Conservation (phyloP, 1,140 invertebrate species). For the Pseudomyrmex sp. region DNA sequence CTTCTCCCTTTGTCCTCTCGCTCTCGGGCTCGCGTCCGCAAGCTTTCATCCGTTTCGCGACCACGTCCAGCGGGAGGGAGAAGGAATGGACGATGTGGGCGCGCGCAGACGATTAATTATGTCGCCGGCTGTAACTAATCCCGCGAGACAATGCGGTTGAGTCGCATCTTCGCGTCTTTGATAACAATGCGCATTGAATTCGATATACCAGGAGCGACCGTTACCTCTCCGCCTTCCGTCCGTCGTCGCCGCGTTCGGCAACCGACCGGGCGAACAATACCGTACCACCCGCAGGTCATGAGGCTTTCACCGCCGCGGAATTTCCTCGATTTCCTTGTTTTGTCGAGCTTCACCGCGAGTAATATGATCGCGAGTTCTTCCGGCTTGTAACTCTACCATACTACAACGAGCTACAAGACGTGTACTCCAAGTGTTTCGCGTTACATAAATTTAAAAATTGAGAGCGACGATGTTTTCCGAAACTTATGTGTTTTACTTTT, state of each 20-base stretch:
- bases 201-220: conserved; percentile 58
- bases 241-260: conserved; percentile 41
- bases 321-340: conserved; percentile 74
- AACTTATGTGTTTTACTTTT: background rate
- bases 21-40: background rate
- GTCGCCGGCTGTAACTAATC: conserved; percentile 80
- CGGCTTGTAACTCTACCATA: conserved; percentile 2
- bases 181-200: conserved; percentile 83
- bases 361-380: conserved; percentile 56
- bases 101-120: conserved; percentile 79
- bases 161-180: conserved; percentile 76
- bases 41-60: background rate
- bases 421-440: conserved; percentile 27
- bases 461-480: background rate
- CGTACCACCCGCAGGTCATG: conserved; percentile 72
- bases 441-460: conserved; percentile 5
- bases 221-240: conserved; percentile 10
- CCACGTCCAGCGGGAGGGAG: background rate
- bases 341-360: conserved; percentile 59
- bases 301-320: conserved; percentile 57
- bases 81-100: background rate
- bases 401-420: conserved; percentile 45
- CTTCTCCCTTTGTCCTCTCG: no score
- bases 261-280: conserved; percentile 74
- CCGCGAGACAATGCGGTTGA: conserved; percentile 72